Percentiles rank a stretch among this genome's conserved stretches.
Evolutionary conservation across 2,888 invertebrate species (phyloP).

Genomic region (Polymixis flavicincta): DNA sequence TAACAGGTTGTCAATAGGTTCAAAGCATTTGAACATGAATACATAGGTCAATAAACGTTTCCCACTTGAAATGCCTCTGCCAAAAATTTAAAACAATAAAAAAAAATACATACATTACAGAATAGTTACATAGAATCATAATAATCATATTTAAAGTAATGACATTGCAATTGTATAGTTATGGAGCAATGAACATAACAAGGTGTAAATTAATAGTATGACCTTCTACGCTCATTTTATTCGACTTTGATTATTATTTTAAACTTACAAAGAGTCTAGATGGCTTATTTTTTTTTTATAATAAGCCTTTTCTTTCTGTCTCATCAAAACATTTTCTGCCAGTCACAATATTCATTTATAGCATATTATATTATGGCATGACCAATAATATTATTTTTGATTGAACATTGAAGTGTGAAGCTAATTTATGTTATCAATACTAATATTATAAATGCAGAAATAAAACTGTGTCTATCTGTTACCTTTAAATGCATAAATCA

Average conservation of each 20-base stretch:
- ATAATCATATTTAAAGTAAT: conserved; percentile 11
- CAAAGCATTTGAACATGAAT: background rate
- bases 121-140: background rate
- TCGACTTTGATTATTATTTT: conserved; percentile 6
- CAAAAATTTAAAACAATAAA: background rate
- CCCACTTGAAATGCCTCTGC: background rate
- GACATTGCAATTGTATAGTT: background rate
- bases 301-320: too few species aligned
- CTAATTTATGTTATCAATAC: background rate
- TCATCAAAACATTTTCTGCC: background rate
- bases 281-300: too few species aligned
- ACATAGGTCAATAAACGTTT: background rate
- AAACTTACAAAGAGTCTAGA: background rate
- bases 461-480: too few species aligned
- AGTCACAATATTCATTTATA: background rate
- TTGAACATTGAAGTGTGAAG: background rate
- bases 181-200: conserved; percentile 10
- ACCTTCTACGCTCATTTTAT: conserved; percentile 19
- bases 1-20: background rate
- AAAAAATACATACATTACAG: background rate
- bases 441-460: too few species aligned
- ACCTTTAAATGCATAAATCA: too few species aligned
- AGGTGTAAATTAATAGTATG: conserved; percentile 4
- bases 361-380: background rate
- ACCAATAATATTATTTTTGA: conserved; percentile 14